These are phyloP conservation scores for Megalopta genalis DNA, from an alignment of 1,140 invertebrate genomes.

Conservation along the genomic window DNA sequence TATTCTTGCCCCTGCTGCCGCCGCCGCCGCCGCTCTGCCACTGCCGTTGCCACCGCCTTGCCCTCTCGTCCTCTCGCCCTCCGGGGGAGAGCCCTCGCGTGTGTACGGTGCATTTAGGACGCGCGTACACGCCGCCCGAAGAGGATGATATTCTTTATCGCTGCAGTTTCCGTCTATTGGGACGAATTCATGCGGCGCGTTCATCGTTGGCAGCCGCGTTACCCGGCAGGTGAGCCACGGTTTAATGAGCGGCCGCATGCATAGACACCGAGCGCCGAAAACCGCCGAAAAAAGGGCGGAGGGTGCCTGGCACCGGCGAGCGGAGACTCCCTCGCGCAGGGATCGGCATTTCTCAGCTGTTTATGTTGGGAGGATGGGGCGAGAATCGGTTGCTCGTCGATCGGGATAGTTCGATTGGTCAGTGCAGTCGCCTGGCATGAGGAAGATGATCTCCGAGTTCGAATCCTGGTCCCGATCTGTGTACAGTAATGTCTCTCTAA, in stretches of 20 bases:
- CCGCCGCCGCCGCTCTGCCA: no score
- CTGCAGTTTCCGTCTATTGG: slow-evolving; percentile 59
- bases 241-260: slow-evolving; percentile 29
- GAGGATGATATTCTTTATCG: slow-evolving; percentile 65
- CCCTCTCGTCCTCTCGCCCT: slow-evolving; percentile 19
- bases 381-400: no score
- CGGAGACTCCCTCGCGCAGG: not conserved
- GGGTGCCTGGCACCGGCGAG: slow-evolving; percentile 22
- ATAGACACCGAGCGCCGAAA: not conserved
- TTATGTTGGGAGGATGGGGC: no score
- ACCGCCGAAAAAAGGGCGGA: slow-evolving; percentile 35
- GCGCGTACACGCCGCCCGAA: slow-evolving; percentile 57
- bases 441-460: no score
- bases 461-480: no score
- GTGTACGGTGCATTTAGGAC: slow-evolving; percentile 73
- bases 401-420: no score
- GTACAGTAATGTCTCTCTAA: no score
- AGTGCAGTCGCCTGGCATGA: no score
- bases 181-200: slow-evolving; percentile 55
- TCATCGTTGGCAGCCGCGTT: slow-evolving; percentile 43
- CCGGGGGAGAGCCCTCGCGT: slow-evolving; percentile 61
- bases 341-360: no score
- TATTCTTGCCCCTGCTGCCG: slow-evolving; percentile 41
- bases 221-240: slow-evolving; percentile 62
- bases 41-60: not conserved